Evolutionary conservation across 92 coral and sea anemone species (phyloP), one percentile per base, ranked within the genome.

Genomic region (Desmophyllum pertusum): DNA sequence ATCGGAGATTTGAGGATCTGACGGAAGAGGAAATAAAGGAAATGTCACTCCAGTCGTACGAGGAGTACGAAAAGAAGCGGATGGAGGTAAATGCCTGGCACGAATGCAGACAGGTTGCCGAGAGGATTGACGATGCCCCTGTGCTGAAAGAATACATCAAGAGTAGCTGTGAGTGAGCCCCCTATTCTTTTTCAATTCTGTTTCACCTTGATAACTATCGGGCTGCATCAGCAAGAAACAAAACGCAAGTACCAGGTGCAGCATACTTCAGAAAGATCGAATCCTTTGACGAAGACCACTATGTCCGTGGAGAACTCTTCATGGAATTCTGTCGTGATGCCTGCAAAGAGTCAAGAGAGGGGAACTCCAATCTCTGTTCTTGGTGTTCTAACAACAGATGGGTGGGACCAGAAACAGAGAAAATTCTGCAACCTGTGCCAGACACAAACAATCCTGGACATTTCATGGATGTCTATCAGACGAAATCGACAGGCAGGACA

Each of bases 401-500:
- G 77, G 40, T 73, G 38, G 86, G 90, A 17, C 86, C 90, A 81
- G 77, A 59, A 73, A 81, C 82, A 25, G 74, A 78, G 15, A 85
- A 79, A 78, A 80, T 70, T 79, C 89, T 80, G 61, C 89, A 86
- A 78, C 85, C 89, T 61, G 73, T 86, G 21, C 86, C 90, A 77
- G 90, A 86, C 75, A 4, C 38, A 57, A 75, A 85, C 77, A 85
- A 77, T 87, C 87, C 83, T 52, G 85, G 89, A 61, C 85, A 86
- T 42, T 86, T 69, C 59, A 67, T 86, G 74, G 85, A 79, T 53
- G 53, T 81, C 75, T 73, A 81, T 74, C 75, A 87, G 43, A 87
- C 87, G 63, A n/a, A 81, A 50, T 41, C 83, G 67, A 81, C 81
- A 19, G 90, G 78, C 79, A 81, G 83, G 77, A 87, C 90, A 64